These are phyloP conservation scores for Trididemnum clinides DNA, from an alignment of 23 tunicate genomes.

Conservation along the genomic window DNA sequence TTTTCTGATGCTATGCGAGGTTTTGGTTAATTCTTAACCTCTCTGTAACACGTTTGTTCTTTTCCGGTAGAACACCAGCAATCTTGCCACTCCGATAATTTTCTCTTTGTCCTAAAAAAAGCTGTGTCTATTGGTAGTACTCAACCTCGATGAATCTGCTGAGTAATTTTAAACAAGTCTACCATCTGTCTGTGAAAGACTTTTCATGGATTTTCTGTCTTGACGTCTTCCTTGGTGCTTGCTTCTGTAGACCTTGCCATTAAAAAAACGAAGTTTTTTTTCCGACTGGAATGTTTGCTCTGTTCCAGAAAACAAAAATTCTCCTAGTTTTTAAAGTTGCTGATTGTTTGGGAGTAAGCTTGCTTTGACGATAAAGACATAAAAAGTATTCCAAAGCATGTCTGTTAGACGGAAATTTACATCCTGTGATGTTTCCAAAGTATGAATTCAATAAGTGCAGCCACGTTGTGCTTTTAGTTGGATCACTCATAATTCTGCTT, in stretches of 20 bases:
- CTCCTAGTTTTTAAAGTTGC: not conserved
- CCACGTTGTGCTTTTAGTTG: not conserved
- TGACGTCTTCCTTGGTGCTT: not conserved
- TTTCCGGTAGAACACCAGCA: not conserved
- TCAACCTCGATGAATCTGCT: not conserved
- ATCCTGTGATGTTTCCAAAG: not conserved
- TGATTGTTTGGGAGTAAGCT: not conserved
- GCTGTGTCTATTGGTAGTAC: not conserved
- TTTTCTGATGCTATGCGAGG: not conserved
- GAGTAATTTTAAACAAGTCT: not conserved
- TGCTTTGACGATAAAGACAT: not conserved
- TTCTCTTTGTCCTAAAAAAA: not conserved
- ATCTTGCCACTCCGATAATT: slow-evolving; percentile 5
- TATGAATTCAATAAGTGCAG: not conserved
- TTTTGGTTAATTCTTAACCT: not conserved
- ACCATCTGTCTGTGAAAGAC: not conserved
- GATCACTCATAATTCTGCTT: not conserved
- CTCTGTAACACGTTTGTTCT: not conserved
- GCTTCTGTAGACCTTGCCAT: not conserved
- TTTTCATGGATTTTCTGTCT: not conserved
- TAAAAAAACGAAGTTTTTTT: not conserved
- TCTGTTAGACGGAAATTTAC: not conserved
- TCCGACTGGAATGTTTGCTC: not conserved
- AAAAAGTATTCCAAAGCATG: not conserved
- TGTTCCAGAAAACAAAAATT: not conserved